Conservation (phyloP, 1,140 invertebrate genomes). For the Hycleus cichorii region DNA sequence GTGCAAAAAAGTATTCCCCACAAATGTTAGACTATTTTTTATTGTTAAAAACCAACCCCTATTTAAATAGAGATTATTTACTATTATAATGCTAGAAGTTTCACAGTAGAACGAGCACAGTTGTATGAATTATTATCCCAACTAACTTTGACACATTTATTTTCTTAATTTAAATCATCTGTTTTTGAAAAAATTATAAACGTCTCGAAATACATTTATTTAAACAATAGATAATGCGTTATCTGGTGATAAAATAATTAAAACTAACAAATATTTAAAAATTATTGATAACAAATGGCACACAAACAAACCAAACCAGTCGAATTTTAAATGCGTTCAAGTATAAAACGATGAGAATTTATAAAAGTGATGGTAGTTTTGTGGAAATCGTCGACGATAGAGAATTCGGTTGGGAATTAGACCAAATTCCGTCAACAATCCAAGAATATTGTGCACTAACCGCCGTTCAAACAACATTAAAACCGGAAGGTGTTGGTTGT, state of each 20-base stretch:
- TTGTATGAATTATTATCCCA: too few relatives aligned
- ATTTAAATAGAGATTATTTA: too few relatives aligned
- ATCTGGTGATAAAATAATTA: background rate
- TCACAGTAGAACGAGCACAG: too few relatives aligned
- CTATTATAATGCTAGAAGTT: too few relatives aligned
- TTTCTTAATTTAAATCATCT: too few relatives aligned
- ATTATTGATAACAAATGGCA: background rate
- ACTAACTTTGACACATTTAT: too few relatives aligned
- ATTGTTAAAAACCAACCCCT: too few relatives aligned
- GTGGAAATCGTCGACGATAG: constrained; percentile 19
- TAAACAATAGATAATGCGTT: background rate
- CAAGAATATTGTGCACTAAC: background rate
- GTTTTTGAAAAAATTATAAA: too few relatives aligned
- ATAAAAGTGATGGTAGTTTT: constrained; percentile 25
- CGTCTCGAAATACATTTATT: background rate
- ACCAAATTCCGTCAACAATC: too few relatives aligned
- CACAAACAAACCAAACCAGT: background rate
- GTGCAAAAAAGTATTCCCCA: too few relatives aligned
- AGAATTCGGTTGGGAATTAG: constrained; percentile 29
- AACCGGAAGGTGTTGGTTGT: background rate
- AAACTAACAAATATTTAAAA: background rate
- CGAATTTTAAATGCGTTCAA: background rate
- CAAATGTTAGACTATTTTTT: too few relatives aligned
- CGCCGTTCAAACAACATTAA: background rate
- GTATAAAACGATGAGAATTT: constrained; percentile 23